Conservation (phyloP, 2,888 invertebrate species). For the Cantharis rustica region DNA sequence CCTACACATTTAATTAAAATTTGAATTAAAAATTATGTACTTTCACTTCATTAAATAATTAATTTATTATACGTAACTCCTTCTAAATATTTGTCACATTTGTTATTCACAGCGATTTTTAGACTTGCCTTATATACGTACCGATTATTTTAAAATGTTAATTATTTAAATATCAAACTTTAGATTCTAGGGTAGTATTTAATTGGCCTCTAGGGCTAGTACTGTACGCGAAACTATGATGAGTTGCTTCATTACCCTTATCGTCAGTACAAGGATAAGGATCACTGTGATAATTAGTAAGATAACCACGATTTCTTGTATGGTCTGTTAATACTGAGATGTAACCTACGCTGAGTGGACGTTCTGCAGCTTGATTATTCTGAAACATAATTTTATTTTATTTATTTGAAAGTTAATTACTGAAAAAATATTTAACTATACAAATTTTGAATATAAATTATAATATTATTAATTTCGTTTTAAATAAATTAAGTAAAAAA, state of each 20-base stretch:
- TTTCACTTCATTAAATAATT: not conserved
- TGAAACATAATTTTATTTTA: conserved; percentile 6
- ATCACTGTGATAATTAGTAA: conserved; percentile 46
- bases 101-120: not conserved
- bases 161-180: conserved; percentile 37
- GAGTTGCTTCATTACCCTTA: conserved; percentile 12
- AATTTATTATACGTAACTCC: not conserved
- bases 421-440: too few relatives aligned
- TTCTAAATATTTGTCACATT: not conserved
- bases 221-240: conserved; percentile 14
- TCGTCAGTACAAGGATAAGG: conserved; percentile 39
- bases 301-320: conserved; percentile 30
- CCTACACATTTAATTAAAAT: not conserved
- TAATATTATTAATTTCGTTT: too few relatives aligned
- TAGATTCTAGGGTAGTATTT: conserved; percentile 37
- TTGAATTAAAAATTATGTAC: not conserved
- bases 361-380: conserved; percentile 19
- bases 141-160: not conserved
- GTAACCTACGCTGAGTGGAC: conserved; percentile 40
- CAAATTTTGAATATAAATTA: too few relatives aligned
- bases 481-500: too few relatives aligned
- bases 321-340: conserved; percentile 40
- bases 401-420: too few relatives aligned
- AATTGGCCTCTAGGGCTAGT: conserved; percentile 27
- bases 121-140: not conserved